Evolutionary conservation across 2,888 invertebrate species (phyloP).

Genomic region (Coelinius sp.): DNA sequence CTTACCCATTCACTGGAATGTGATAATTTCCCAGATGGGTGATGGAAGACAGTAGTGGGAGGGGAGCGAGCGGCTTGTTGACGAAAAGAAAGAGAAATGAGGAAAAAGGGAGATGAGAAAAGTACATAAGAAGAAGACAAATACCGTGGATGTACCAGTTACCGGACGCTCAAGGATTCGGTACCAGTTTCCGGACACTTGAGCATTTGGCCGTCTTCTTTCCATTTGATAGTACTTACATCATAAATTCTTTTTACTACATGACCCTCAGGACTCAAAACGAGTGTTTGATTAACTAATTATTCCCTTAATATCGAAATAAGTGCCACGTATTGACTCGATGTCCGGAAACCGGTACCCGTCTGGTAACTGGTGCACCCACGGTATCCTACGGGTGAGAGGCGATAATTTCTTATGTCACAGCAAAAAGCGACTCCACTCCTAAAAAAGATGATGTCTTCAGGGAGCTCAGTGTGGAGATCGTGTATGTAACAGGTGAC

Average conservation of each 20-base stretch:
- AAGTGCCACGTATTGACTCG: no score
- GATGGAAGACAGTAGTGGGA: not conserved
- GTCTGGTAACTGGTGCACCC: no score
- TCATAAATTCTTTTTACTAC: no score
- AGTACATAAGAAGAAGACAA: conserved; percentile 3
- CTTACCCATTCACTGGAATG: conserved; percentile 10
- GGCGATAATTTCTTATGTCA: not conserved
- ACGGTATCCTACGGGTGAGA: not conserved
- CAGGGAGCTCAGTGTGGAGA: not conserved
- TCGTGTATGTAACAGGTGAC: not conserved
- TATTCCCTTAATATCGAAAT: no score
- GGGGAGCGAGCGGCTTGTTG: not conserved
- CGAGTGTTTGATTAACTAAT: no score
- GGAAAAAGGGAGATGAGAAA: not conserved
- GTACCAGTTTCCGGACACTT: no score
- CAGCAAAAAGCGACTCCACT: not conserved
- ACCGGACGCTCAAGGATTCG: no score
- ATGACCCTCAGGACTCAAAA: no score
- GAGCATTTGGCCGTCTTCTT: no score
- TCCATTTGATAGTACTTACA: no score
- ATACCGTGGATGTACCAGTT: no score
- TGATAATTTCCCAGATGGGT: conserved; percentile 19
- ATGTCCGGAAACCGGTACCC: no score
- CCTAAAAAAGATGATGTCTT: not conserved
- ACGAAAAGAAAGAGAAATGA: conserved; percentile 1